Base-by-base conservation (phyloP, 2,113 vertebrate genomes). In the Vidua macroura region DNA sequence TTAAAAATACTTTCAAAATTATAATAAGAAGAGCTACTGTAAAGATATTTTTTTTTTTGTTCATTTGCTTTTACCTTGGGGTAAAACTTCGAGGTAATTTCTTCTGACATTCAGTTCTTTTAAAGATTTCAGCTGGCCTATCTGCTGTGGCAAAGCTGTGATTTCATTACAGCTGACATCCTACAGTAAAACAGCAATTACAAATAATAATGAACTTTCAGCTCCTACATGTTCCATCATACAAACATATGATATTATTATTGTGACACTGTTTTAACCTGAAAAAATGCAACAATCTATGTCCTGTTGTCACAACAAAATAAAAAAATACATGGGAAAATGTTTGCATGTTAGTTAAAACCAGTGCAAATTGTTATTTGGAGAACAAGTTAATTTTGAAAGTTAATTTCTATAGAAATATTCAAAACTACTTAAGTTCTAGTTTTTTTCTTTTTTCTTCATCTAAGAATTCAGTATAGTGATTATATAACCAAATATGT, bases 121-220 rank as follows among this genome's bases (percentile, higher is more conserved):
- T 31, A 99, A 96, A 75, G 98, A 98, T 97, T 98, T 98, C 88
- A 99, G 96, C 52, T 98, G 97, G n/a, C 99, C 98, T 76, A 99
- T 98, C 95, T 99, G 98, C 24, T 98, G 98, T 43, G 99, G 99
- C 72, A 99, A 98, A 80, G 98, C 96, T 20, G 98, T 98, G 97
- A 99, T 98, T 97, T 99, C 99, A 24, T 99, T 99, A 92, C 99
- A 99, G 97, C 99, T 99, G 95, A 99, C 98, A 95, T 99, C 99
- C 99, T 99, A 97, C 37, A 90, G 56, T 22, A 86, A 91, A 95
- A 92, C 0, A 86, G 55, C 11, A 83, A 43, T 13, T 92, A 93
- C 1, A 94, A 59, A 94, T 10, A 76, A 94, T 15, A 37, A 94
- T 88, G 24, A 96, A 89, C 2, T 48, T 58, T 21, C 39, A 82